These are phyloP conservation scores for Dimorphilus gyrociliatus DNA, from an alignment of 2,888 invertebrate species.

Conservation along the genomic window DNA sequence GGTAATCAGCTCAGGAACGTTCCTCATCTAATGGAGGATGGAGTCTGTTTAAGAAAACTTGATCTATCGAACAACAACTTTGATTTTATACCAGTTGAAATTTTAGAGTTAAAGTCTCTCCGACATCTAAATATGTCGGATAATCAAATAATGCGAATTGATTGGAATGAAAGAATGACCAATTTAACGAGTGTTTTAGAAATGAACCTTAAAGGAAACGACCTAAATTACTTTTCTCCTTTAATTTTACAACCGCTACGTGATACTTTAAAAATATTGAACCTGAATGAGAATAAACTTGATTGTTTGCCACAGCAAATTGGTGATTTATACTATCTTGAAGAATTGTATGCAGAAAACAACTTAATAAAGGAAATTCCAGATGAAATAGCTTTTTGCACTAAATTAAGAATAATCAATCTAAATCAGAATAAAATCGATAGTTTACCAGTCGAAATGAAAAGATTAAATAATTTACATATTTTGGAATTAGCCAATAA, in stretches of 20 bases:
- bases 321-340: constrained; percentile 20
- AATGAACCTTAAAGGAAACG: constrained; percentile 24
- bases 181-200: constrained; percentile 18
- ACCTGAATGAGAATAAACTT: constrained; percentile 23
- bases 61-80: constrained; percentile 27
- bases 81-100: constrained; percentile 27
- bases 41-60: constrained; percentile 19
- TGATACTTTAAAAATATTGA: constrained; percentile 17
- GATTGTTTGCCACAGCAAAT: constrained; percentile 18
- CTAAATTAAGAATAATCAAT: constrained; percentile 19
- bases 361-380: constrained; percentile 21
- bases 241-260: constrained; percentile 17
- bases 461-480: constrained; percentile 19
- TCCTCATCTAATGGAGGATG: constrained; percentile 24
- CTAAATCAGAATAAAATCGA: constrained; percentile 20
- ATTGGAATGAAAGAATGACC: constrained; percentile 17
- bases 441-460: constrained; percentile 24
- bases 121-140: constrained; percentile 25
- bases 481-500: constrained; percentile 23
- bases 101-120: constrained; percentile 14
- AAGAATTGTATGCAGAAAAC: constrained; percentile 23
- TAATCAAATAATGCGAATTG: constrained; percentile 18
- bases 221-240: constrained; percentile 17
- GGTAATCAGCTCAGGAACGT: constrained; percentile 28
- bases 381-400: constrained; percentile 24